Base-by-base conservation (phyloP, 2,888 invertebrate species). In the Neoascia interrupta region DNA sequence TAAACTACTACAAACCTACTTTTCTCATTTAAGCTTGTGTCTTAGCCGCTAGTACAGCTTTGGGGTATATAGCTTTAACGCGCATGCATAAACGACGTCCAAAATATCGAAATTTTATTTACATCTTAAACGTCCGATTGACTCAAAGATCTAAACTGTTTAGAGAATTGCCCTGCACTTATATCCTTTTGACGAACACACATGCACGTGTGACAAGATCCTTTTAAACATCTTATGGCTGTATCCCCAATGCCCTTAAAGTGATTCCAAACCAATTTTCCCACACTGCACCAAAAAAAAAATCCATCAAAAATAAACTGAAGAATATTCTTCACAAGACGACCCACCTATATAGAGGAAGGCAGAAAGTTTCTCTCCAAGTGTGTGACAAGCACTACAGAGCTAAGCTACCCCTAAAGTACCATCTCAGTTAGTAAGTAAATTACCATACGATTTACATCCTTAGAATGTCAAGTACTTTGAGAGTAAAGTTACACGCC, bases 381-480 rank as follows among this genome's bases (percentile, higher is more conserved):
- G 79, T 61, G 73, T 79, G 66, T 73, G 79, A 73, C 79, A 68
- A 73, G 79, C 79, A 61, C 79, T 73, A 68, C 54, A 73, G 66
- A 68, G 73, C 79, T 79, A 61, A 79, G 73, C 79, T 79, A 68
- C 73, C 73, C 60, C 64, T 56, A 79, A 79, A 79, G 73, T 68
- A 79, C 79, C 79, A 63, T 74, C 74, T 74, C 74, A 74, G 80
- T 73, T 74, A 74, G 80, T 74, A 80, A 80, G 80, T 74, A 80
- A 80, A 80, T 80, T 80, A 80, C 80, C 80, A 80, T 80, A 74
- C 74, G 80, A 74, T 80, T 80, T 80, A 80, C 80, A 80, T 80
- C 74, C 80, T 80, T 63, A 74, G 80, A 80, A 80, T 80, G 80
- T 74, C 74, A 80, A 80, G 74, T 80, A 80, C 74, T 74, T 74